Evolutionary conservation across 2,888 invertebrate genomes (phyloP).

Genomic region (Thymelicus acteon): DNA sequence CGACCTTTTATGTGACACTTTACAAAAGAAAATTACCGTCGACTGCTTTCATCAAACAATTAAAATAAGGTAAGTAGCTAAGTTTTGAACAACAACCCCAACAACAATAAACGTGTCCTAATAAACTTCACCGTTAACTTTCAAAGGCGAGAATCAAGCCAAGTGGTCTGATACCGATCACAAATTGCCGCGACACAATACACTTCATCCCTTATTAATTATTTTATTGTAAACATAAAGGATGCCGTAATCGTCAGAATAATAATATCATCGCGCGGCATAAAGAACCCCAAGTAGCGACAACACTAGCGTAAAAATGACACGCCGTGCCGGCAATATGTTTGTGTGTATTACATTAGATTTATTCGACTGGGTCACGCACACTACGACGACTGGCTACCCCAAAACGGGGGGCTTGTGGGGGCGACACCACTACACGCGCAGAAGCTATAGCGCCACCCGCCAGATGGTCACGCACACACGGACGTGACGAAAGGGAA

Average conservation of each 20-base stretch:
- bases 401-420: slow-evolving; percentile 75
- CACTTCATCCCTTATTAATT: slow-evolving; percentile 84
- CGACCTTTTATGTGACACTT: not conserved
- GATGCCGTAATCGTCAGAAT: slow-evolving; percentile 84
- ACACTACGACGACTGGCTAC: slow-evolving; percentile 65
- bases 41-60: slow-evolving; percentile 40
- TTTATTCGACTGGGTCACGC: slow-evolving; percentile 84
- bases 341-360: slow-evolving; percentile 82
- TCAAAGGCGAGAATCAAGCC: slow-evolving; percentile 70
- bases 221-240: slow-evolving; percentile 84
- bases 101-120: slow-evolving; percentile 50
- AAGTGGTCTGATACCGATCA: slow-evolving; percentile 78
- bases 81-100: slow-evolving; percentile 56
- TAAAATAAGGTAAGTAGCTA: slow-evolving; percentile 48
- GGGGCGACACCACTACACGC: slow-evolving; percentile 71
- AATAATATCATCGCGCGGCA: slow-evolving; percentile 83
- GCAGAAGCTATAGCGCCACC: slow-evolving; percentile 59
- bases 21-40: not conserved
- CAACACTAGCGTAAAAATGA: slow-evolving; percentile 85
- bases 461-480: slow-evolving; percentile 82
- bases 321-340: slow-evolving; percentile 81
- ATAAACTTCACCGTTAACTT: slow-evolving; percentile 72
- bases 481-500: slow-evolving; percentile 73
- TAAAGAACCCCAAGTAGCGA: slow-evolving; percentile 82
- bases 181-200: slow-evolving; percentile 75